These are phyloP conservation scores for Pedetes capensis DNA, from an alignment of 2,113 vertebrate genomes.

Conservation along the genomic window DNA sequence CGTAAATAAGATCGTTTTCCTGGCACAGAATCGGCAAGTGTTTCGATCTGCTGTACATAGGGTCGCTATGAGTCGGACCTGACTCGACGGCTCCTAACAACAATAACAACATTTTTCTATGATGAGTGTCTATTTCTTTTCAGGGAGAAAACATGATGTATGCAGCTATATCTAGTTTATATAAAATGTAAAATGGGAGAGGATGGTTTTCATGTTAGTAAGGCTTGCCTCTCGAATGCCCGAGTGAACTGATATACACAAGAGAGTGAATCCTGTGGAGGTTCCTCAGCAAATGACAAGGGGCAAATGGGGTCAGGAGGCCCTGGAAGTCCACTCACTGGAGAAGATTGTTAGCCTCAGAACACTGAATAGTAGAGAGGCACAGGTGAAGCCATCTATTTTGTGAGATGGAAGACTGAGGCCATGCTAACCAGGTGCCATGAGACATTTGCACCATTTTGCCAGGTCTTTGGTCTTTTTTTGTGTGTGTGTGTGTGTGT, in stretches of 20 bases:
- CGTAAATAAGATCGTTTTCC: too few relatives aligned
- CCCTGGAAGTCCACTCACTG: accelerated
- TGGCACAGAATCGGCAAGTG: too few relatives aligned
- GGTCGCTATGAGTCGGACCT: too few relatives aligned
- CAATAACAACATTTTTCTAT: not conserved
- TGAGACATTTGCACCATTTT: accelerated
- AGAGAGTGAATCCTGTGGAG: not conserved
- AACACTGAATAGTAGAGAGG: accelerated
- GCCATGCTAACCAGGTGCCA: accelerated
- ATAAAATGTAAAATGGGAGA: not conserved
- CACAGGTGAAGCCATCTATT: accelerated
- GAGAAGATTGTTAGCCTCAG: not conserved
- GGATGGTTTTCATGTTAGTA: too few relatives aligned
- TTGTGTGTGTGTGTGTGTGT: too few relatives aligned
- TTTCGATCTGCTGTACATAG: too few relatives aligned
- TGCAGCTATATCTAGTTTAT: not conserved
- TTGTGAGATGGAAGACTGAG: not conserved
- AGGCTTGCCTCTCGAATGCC: not conserved
- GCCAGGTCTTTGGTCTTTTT: accelerated
- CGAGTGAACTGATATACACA: not conserved
- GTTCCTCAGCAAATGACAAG: not conserved
- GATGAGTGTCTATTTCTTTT: not conserved
- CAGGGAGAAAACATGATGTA: not conserved
- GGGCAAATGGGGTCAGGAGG: accelerated
- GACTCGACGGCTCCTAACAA: too few relatives aligned